Evolutionary conservation across 2,888 invertebrate genomes (phyloP).

Genomic region (Hyalella azteca): DNA sequence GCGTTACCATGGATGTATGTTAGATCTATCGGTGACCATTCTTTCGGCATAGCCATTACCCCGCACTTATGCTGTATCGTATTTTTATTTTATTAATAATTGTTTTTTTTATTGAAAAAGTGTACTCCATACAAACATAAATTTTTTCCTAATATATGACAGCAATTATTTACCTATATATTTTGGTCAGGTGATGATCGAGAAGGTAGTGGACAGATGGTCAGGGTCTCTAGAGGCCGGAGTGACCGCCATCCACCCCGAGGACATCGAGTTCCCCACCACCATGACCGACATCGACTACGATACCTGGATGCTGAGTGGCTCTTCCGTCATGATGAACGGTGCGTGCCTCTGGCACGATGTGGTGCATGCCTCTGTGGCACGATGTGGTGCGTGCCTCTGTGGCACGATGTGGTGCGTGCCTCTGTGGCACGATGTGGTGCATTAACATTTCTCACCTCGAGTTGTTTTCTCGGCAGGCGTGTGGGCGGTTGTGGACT

Average conservation of each 20-base stretch:
- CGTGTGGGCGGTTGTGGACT: slow-evolving; percentile 91
- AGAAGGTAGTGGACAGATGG: slow-evolving; percentile 58
- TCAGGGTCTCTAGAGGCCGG: slow-evolving; percentile 62
- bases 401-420: background rate
- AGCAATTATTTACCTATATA: slow-evolving; percentile 2
- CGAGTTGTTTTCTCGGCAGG: too few relatives aligned
- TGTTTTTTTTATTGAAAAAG: too few relatives aligned
- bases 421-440: too few relatives aligned
- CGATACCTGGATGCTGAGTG: slow-evolving; percentile 91
- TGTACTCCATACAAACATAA: too few relatives aligned
- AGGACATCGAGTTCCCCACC: slow-evolving; percentile 83
- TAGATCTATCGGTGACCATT: too few relatives aligned
- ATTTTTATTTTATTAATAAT: too few relatives aligned
- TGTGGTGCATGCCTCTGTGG: background rate
- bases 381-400: background rate
- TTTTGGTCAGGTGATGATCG: slow-evolving; percentile 46
- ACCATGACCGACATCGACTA: slow-evolving; percentile 90
- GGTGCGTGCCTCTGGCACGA: background rate
- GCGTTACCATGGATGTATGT: too few relatives aligned
- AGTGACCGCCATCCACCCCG: slow-evolving; percentile 86
- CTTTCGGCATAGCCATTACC: too few relatives aligned
- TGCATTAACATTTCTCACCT: too few relatives aligned
- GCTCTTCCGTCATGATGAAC: slow-evolving; percentile 83
- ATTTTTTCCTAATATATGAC: too few relatives aligned
- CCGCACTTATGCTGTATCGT: too few relatives aligned